Evolutionary conservation across 2,113 vertebrate species (phyloP), one percentile per base, ranked within the genome.

Genomic region (Clarias magur): DNA sequence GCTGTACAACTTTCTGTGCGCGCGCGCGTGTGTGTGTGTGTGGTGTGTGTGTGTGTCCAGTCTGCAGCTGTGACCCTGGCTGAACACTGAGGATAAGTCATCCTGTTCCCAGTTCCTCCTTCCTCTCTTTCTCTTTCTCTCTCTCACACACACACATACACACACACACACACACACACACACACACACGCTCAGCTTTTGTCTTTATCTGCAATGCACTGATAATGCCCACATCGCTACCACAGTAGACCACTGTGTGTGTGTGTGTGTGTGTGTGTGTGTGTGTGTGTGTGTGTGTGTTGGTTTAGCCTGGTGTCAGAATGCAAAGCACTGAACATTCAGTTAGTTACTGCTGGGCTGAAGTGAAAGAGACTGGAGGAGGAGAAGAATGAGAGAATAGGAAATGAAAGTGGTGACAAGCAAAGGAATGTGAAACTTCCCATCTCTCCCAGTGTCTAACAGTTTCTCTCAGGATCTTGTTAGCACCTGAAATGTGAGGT

Each of bases 11-110:
- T 88, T 34, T 34, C 1, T 34, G 30, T 73, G 42, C 84, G 75
- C 57, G 59, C 30, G 65, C 59, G 65, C 65, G 30, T 80, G 73
- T 67, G 57, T 67, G n/a, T 67, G 65, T 83, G 42, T 87, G 12
- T 65, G 42, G 15, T 60, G n/a, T 30, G 53, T 59, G 78, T 70
- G 65, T 73, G 34, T 54, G 38, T 63, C 23, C 76, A 57, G 27
- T 72, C 65, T 87, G 67, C 78, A 81, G 68, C 80, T 83, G 86
- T 87, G 70, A 42, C 68, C 27, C 85, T 86, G 48, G 42, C 48
- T 80, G 48, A 86, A 79, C 75, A 86, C n/a, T 60, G 56, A 84
- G 83, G 83, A 76, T 63, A 85, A 85, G 72, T 80, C 76, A 34
- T 80, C 85, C 53, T 56, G 54, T 80, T 80, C 62, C 76, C 60